Base-by-base conservation (phyloP, 1,140 invertebrate genomes). In the Atopsyche davidsoni region DNA sequence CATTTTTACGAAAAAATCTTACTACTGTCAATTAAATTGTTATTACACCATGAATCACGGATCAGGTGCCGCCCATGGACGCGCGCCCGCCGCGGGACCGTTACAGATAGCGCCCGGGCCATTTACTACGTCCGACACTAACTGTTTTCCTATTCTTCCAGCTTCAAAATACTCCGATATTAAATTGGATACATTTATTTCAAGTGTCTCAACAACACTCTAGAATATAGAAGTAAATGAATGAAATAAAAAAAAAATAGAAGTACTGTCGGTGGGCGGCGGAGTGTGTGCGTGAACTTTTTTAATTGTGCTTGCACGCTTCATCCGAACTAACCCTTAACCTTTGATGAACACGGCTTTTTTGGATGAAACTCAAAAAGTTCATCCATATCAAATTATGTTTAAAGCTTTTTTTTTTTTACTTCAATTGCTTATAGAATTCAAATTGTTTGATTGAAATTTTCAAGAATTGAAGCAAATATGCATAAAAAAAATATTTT, bases 161-260 rank as follows among this genome's bases (percentile, higher is more conserved):
- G 23, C 23, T n/a, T n/a, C n/a, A n/a, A n/a, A n/a, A n/a, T n/a
- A 34, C 16, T 34, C 42, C 49, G 25, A 51, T 38, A 44, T 25
- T 36, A 51, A 42, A 51, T 51, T 21, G 41, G 38, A 24, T 38
- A 24, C 40, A 51, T 44, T 51, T 51, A 51, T 51, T 44, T 44
- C 16, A 32, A 44, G 17, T 23, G 40, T 41, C 34, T 45, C 32
- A 42, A 24, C 14, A 48, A 39, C 43, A 24, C 43, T 17, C 34
- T 34, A 17, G 7, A 11, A 40, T 40, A 40, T 4, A 40, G n/a
- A 40, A 16, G 4, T 45, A 24, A 17, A 3, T 40, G 13, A 40
- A 22, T 40, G 38, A 22, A 40, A 4, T 16, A 40, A 40, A 40
- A 22, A 19, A 7, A n/a, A 28, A 28, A 28, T 28, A 3, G 38